Conservation (phyloP, 1,140 invertebrate species). For the Planococcus citri region DNA sequence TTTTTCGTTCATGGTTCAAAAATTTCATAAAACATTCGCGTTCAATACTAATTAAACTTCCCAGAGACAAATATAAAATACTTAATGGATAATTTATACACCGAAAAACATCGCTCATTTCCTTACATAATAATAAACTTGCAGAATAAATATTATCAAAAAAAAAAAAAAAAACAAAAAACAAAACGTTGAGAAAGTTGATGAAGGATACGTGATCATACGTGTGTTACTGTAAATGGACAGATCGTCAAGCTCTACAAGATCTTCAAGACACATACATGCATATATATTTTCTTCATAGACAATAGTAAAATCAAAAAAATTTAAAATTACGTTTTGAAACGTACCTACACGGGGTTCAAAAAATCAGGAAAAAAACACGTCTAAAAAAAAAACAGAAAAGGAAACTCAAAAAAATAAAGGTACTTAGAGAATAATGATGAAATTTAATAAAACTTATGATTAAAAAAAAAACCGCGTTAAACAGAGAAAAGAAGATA, state of each 20-base stretch:
- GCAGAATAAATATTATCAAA: not conserved
- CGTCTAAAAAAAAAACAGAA: not conserved
- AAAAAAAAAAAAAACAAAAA: not conserved
- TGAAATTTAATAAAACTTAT: slow-evolving; percentile 4
- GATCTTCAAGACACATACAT: not conserved
- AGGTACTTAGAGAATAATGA: not conserved
- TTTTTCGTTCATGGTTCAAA: too few relatives aligned
- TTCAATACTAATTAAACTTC: too few relatives aligned
- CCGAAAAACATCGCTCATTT: not conserved
- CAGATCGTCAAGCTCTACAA: not conserved
- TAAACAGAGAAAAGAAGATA: not conserved
- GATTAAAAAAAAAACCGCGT: not conserved
- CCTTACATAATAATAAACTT: not conserved
- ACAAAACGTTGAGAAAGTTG: too few relatives aligned
- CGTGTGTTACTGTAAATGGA: too few relatives aligned
- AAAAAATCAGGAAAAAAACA: not conserved
- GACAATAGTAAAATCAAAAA: not conserved
- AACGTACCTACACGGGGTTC: not conserved
- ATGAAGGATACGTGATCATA: too few relatives aligned
- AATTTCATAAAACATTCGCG: too few relatives aligned
- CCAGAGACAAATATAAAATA: not conserved
- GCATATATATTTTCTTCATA: not conserved
- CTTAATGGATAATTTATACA: not conserved
- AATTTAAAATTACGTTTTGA: not conserved
- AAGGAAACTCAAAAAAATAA: not conserved